Evolutionary conservation across 2,888 invertebrate genomes (phyloP), one percentile per base, ranked within the genome.

Genomic region (Drosophila kuntzei): DNA sequence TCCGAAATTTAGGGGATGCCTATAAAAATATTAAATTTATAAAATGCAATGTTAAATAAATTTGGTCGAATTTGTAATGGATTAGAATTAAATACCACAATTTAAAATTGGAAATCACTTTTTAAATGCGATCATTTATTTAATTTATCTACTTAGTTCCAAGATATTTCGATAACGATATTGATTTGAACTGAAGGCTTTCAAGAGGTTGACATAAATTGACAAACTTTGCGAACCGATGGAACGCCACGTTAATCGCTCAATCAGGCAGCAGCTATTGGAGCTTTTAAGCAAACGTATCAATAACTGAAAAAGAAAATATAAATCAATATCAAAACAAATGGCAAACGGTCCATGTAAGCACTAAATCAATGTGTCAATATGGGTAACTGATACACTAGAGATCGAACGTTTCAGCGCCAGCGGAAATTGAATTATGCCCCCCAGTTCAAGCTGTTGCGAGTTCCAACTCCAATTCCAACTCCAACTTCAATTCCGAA

Each of bases 351-450:
- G 59, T 57, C 74, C 88, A 79, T 87, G 85, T 89, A 84, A 84
- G 87, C 82, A 87, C 82, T 85, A 89, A 89, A 85, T 85, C 85
- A 85, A 85, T 73, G 79, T 89, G 89, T 87, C 85, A 85, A 87
- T 87, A 84, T 89, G 71, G 73, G 75, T 77, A 89, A 89, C 85
- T 77, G 85, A 85, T 85, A 85, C 83, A 77, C 72, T 78, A 62
- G 79, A 71, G 78, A 75, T 59, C 61, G 34, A 61, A 27, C 61
- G 55, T 62, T 53, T 54, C 59, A 54, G 64, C 57, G 55, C 57
- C 72, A 76, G 65, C 85, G 85, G 85, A 85, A 85, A 89, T 85
- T 85, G 79, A 89, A 85, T 89, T 85, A 85, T 85, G 82, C 83
- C 82, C 79, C 71, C 54, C 54, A 51, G 55, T 50, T 12, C 59